Evolutionary conservation across 2,797 vertebrate species (phyloP), one percentile per base, ranked within the genome.

Genomic region (Clamator glandarius): DNA sequence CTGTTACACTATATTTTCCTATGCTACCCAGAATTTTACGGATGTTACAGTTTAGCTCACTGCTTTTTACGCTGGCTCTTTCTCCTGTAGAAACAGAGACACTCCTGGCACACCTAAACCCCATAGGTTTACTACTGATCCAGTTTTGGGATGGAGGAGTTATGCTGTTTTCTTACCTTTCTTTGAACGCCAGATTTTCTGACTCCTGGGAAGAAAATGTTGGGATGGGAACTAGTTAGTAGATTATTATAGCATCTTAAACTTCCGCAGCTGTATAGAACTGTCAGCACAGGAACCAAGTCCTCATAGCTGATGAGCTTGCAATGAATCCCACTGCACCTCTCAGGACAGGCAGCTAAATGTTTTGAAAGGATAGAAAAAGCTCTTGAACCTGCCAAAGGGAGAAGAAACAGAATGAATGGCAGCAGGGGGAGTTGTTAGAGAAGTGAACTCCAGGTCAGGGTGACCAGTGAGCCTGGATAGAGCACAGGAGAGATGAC

Each of bases 401-500:
- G 41, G 36, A 76, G 52, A 84, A 50, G 41, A 72, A 91, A 69
- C 8, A 26, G 48, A 59, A 69, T 28, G 62, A 59, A 62, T 39
- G 59, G 44, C 52, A 93, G 68, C 24, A 64, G 20, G 3, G 35
- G 19, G 36, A 87, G 33, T 57, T 88, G 44, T 87, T 68, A 73
- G 24, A 61, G 70, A 67, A 35, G 31, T 68, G 33, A 84, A 33
- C 44, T 93, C 44, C 19, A 24, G 57, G 74, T 69, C 44, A 50
- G 21, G 26, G 25, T 73, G 59, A 78, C 39, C 44, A 44, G 35
- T 21, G 55, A 79, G 44, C 11, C 66, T 8, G 14, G 24, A 75
- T 2, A 36, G 48, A 84, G 18, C 0, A 0, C 18, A 70, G 44
- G 36, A 42, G 29, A 58, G 20, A 51, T 36, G 21, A 41, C 55